Evolutionary conservation across 2,888 invertebrate species (phyloP), one percentile per base, ranked within the genome.

Genomic region (Drosophila seclusa): DNA sequence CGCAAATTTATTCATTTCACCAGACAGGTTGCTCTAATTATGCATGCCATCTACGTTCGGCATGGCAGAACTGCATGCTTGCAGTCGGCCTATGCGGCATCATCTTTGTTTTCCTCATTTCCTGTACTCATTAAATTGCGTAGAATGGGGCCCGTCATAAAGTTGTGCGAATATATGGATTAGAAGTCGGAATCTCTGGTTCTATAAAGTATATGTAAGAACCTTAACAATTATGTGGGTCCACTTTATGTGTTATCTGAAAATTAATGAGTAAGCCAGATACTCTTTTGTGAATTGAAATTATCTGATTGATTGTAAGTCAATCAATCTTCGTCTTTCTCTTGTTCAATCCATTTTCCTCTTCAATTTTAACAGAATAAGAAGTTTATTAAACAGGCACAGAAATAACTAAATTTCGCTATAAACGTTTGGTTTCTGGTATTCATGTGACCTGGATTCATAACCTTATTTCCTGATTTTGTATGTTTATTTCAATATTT

Each of bases 21-120:
- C 78, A 89, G 89, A 89, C 89, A 71, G 71, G 74, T 57, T 81
- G 75, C 84, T 83, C 89, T 83, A 89, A 83, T 83, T 83, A 89
- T 83, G 87, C 87, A 80, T 68, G 68, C 57, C 54, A 24, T 63
- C 55, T 53, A 48, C 49, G 50, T 31, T 32, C 27, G 54, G 45
- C 45, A 58, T 21, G 40, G 36, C 16, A 48, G 32, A 53, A n/a
- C 24, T 54, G 61, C 48, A 58, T 53, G 54, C 59, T 38, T 40
- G 66, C 32, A 32, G 32, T 53, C 42, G 18, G 48, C 64, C 58
- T 38, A 55, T 57, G 45, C 45, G 65, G 52, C 62, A 42, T 21
- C 24, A 21, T 36, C 32, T 53, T 24, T 29, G 63, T 18, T 64
- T 18, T 24, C 29, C 45, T 45, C 21, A n/a, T 53, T 53, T 38